A percentile compares a stretch with the other conserved stretches of the same genome.
phyloP scores from a whole-genome alignment of 1,140 invertebrate species.

The Hyphantria cunea region DNA sequence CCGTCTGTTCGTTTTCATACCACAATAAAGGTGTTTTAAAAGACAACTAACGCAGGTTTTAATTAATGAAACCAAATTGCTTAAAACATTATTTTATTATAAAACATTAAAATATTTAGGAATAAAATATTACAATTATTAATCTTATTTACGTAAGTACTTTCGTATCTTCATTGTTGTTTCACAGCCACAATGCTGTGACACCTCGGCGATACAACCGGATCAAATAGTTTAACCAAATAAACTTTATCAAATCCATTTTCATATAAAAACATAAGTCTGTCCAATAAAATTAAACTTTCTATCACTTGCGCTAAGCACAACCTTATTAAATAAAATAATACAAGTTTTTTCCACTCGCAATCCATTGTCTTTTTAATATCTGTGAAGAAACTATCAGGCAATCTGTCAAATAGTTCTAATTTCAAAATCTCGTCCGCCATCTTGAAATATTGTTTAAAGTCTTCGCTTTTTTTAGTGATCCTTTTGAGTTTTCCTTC shows the following conservation, averaged over 20 bases:
- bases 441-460: constrained; percentile 85
- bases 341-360: constrained; percentile 85
- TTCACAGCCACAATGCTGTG: constrained; percentile 86
- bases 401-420: constrained; percentile 71
- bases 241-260: constrained; percentile 84
- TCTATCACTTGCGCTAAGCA: constrained; percentile 93
- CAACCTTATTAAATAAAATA: constrained; percentile 92
- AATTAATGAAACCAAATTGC: too few relatives aligned
- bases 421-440: constrained; percentile 83
- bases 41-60: too few relatives aligned
- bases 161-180: constrained; percentile 15
- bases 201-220: constrained; percentile 89
- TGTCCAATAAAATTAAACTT: constrained; percentile 91
- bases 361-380: constrained; percentile 74
- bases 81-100: background rate
- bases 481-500: constrained; percentile 76
- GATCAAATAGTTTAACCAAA: constrained; percentile 89
- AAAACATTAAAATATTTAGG: background rate
- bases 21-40: too few relatives aligned
- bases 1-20: too few relatives aligned
- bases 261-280: constrained; percentile 90
- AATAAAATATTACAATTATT: background rate
- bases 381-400: constrained; percentile 75
- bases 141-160: too few relatives aligned
- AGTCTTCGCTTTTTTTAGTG: constrained; percentile 80